Conservation (phyloP, 2,113 vertebrate genomes). For the Corvus moneduloides region DNA sequence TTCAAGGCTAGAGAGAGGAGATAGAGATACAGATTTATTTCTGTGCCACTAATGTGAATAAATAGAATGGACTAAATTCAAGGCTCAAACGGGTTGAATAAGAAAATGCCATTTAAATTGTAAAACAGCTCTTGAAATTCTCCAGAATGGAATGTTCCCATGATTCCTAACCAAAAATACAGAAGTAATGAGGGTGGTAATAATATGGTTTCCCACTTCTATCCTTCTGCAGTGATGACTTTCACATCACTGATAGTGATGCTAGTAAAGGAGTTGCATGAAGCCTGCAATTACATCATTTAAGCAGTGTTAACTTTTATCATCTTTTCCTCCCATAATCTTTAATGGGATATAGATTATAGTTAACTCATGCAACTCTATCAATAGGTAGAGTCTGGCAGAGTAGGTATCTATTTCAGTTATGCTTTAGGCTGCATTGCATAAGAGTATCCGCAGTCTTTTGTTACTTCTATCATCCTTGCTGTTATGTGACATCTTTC, state of each 20-base stretch:
- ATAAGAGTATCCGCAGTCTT: not conserved
- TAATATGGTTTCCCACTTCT: not conserved
- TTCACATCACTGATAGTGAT: not conserved
- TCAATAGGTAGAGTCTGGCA: not conserved
- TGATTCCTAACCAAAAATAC: not conserved
- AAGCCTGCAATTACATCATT: not conserved
- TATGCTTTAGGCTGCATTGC: not conserved
- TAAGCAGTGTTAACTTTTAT: conserved; percentile 4
- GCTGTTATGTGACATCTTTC: not conserved
- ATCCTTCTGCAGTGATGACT: not conserved
- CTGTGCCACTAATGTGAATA: not conserved
- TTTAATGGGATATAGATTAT: conserved; percentile 19
- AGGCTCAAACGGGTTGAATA: not conserved
- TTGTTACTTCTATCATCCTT: not conserved
- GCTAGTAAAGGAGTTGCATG: not conserved
- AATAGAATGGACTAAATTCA: not conserved
- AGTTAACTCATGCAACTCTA: not conserved
- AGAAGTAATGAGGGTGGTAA: not conserved
- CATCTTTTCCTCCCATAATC: not conserved
- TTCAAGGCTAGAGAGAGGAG: not conserved
- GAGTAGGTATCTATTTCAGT: not conserved
- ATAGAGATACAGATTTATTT: not conserved
- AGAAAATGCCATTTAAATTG: not conserved
- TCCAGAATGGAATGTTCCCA: not conserved
- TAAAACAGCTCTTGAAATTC: not conserved